Percentiles rank a stretch among this genome's conserved stretches.
phyloP scores from a whole-genome alignment of 2,113 vertebrate species.

The Muntiacus reevesi region DNA sequence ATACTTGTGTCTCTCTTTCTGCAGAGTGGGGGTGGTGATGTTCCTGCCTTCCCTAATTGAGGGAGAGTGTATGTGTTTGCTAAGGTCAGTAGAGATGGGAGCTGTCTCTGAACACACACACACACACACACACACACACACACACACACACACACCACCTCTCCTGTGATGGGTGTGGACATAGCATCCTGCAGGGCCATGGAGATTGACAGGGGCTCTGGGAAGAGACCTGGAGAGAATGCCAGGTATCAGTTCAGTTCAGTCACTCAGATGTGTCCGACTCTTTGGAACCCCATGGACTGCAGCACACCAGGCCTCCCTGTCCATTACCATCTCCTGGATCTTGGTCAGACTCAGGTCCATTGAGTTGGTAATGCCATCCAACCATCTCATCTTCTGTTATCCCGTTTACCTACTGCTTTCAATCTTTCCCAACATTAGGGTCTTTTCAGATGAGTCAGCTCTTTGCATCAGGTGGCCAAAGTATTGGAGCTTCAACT shows the following conservation, averaged over 20 bases:
- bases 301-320: neutral
- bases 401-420: neutral
- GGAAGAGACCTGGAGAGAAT: neutral
- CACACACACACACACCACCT: neutral
- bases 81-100: neutral
- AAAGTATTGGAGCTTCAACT: neutral
- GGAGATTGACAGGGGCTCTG: neutral
- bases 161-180: neutral
- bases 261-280: neutral
- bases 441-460: neutral
- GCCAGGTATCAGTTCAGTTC: neutral
- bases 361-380: neutral
- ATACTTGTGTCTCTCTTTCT: neutral
- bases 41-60: neutral
- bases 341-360: neutral
- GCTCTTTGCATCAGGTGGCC: neutral
- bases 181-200: neutral
- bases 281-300: neutral
- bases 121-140: neutral
- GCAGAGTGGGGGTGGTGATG: neutral
- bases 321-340: neutral
- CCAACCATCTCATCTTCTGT: neutral
- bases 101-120: neutral
- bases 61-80: neutral
- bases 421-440: neutral